Evolutionary conservation across 2,113 vertebrate genomes (phyloP).

Genomic region (Cyprinodon tularosa): DNA sequence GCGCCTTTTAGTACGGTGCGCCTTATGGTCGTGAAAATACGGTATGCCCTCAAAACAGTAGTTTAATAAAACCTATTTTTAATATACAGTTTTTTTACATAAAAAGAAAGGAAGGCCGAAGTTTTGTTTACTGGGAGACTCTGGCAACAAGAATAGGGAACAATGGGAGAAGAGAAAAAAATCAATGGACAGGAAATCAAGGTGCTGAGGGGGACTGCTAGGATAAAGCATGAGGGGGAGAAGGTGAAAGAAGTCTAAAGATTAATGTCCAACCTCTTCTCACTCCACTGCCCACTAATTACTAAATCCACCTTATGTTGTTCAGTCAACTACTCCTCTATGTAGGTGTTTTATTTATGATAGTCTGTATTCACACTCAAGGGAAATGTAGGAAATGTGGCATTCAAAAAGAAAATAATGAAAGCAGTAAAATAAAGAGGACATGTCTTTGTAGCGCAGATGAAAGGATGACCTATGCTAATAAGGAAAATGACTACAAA

Average conservation of each 20-base stretch:
- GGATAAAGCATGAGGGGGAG: conserved; percentile 5
- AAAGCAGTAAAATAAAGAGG: conserved; percentile 6
- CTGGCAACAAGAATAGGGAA: background rate
- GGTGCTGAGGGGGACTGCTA: conserved; percentile 15
- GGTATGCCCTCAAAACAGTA: background rate
- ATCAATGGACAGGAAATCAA: conserved; percentile 50
- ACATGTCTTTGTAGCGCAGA: background rate
- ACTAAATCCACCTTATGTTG: conserved; percentile 27
- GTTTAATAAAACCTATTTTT: background rate
- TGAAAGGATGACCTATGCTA: background rate
- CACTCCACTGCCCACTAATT: conserved; percentile 65
- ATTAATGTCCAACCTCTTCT: conserved; percentile 44
- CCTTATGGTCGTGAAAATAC: too few relatives aligned
- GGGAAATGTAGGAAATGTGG: background rate
- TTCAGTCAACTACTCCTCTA: conserved; percentile 45
- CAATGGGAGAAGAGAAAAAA: conserved; percentile 8
- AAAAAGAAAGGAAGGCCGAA: background rate
- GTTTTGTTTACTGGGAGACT: background rate
- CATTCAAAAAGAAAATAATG: background rate
- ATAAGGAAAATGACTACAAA: background rate
- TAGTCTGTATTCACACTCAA: background rate
- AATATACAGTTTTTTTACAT: background rate
- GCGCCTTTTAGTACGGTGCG: too few relatives aligned
- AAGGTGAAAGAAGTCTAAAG: conserved; percentile 28
- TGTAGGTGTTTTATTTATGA: conserved; percentile 29